Percentiles rank a stretch among this genome's conserved stretches.
Conservation (phyloP, 2,113 vertebrate species). For the Leptodactylus fuscus region DNA sequence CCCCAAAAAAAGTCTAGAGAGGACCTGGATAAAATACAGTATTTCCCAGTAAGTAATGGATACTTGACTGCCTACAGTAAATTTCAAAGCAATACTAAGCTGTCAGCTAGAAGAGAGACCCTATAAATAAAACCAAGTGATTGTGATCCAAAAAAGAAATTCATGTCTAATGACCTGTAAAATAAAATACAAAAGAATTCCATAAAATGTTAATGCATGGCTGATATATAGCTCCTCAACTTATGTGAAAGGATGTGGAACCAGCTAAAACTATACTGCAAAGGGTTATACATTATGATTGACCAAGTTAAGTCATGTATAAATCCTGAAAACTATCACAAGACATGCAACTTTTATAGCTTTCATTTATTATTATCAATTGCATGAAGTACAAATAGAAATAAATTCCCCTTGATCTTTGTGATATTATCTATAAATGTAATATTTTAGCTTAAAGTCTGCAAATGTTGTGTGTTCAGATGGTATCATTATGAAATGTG, state of each 20-base stretch:
- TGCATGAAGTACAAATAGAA: background rate
- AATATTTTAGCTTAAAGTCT: too few relatives aligned
- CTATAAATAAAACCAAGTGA: background rate
- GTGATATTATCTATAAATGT: background rate
- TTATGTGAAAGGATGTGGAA: background rate
- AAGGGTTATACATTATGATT: background rate
- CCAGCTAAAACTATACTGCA: background rate
- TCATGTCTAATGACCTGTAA: background rate
- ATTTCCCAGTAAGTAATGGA: too few relatives aligned
- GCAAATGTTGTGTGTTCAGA: too few relatives aligned
- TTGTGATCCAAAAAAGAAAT: background rate
- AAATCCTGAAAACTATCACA: background rate
- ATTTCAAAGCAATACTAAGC: background rate
- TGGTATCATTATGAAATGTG: background rate
- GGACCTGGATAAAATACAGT: too few relatives aligned
- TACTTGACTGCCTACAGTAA: background rate
- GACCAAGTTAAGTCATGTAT: background rate
- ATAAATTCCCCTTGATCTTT: background rate
- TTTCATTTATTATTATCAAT: background rate
- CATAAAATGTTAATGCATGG: background rate
- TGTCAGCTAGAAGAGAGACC: background rate
- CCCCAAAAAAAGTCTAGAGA: too few relatives aligned
- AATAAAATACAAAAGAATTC: background rate
- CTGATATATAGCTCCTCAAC: background rate
- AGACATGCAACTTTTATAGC: background rate